phyloP scores from a whole-genome alignment of 1,140 invertebrate species.

The Drepana arcuata region DNA sequence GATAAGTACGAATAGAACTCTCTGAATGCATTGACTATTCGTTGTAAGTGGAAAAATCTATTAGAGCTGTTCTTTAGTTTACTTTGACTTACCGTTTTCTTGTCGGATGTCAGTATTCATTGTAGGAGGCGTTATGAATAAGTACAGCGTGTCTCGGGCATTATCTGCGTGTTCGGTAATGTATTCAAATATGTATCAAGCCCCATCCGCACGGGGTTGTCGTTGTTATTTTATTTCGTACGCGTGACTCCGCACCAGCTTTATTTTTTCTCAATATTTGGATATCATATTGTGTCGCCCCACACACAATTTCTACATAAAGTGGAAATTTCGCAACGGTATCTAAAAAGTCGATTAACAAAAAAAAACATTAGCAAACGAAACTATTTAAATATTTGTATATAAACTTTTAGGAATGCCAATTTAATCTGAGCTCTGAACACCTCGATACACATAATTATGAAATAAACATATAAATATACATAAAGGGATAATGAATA shows the following conservation, averaged over 20 bases:
- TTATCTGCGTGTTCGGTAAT: conserved; percentile 66
- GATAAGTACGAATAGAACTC: conserved; percentile 13
- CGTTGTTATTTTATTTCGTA: conserved; percentile 66
- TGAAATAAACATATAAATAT: too few species aligned
- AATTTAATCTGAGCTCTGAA: too few species aligned
- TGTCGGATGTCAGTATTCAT: too few species aligned
- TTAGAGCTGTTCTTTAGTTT: conserved; percentile 16
- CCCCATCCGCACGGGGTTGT: conserved; percentile 55
- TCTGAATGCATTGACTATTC: conserved; percentile 4
- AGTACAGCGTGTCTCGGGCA: conserved; percentile 50
- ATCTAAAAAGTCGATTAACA: too few species aligned
- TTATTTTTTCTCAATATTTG: conserved; percentile 45
- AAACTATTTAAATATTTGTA: too few species aligned
- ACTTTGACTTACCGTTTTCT: conserved; percentile 37
- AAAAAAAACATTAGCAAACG: too few species aligned
- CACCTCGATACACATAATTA: too few species aligned
- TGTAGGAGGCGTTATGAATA: conserved; percentile 61
- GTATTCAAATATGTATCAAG: conserved; percentile 70
- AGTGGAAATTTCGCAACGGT: too few species aligned
- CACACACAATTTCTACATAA: too few species aligned
- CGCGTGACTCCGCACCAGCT: conserved; percentile 49
- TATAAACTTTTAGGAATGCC: too few species aligned
- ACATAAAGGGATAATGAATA: too few species aligned
- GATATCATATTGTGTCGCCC: conserved; percentile 28
- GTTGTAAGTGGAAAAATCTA: too few species aligned